These are phyloP conservation scores for Lamprotornis superbus DNA, from an alignment of 2,113 vertebrate genomes.

Conservation along the genomic window DNA sequence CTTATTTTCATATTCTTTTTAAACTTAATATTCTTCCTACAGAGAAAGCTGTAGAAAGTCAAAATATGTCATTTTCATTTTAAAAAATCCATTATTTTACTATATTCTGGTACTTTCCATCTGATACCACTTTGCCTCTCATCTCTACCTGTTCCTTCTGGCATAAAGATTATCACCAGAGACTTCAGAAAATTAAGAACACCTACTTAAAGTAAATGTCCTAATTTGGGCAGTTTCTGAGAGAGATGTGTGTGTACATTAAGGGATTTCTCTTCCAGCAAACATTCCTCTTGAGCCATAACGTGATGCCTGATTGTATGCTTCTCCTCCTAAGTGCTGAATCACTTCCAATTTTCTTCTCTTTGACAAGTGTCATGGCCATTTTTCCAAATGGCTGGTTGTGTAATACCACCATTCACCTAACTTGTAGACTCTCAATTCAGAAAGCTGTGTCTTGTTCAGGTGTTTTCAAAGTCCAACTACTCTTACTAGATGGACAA, in stretches of 20 bases:
- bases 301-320: fast-evolving
- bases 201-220: neutral
- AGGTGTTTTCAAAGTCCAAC: neutral
- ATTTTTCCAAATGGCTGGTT: neutral
- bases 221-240: neutral
- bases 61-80: neutral
- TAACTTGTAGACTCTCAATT: neutral
- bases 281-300: neutral
- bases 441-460: neutral
- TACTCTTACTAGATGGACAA: neutral
- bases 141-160: neutral
- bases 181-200: neutral
- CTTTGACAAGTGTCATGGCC: neutral
- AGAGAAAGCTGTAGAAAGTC: neutral
- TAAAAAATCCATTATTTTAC: neutral
- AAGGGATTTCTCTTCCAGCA: neutral
- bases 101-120: neutral
- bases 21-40: neutral
- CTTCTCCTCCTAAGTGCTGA: neutral
- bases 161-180: neutral
- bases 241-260: neutral
- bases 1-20: neutral
- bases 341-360: neutral
- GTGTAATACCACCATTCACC: neutral
- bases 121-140: neutral